A percentile compares a stretch with the other conserved stretches of the same genome.
Conservation (phyloP, 2,888 invertebrate species). For the Eilema depressum region DNA sequence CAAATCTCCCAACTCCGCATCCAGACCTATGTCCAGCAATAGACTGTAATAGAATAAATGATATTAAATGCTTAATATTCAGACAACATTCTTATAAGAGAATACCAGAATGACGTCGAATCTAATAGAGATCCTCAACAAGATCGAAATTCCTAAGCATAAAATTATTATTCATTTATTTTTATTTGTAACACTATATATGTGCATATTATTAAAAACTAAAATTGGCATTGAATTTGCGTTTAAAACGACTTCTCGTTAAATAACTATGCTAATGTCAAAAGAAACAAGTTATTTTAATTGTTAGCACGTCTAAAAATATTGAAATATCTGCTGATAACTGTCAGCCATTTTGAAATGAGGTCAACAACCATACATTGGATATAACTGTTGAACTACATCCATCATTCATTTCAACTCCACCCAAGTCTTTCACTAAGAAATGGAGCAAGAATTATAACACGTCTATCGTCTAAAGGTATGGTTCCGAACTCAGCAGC, state of each 20-base stretch:
- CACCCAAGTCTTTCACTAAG: slow-evolving; percentile 14
- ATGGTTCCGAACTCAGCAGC: too few species aligned
- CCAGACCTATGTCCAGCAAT: too few species aligned
- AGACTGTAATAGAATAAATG: too few species aligned
- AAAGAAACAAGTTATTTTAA: background rate
- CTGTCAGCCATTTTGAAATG: slow-evolving; percentile 8
- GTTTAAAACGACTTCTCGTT: background rate
- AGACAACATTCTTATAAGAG: too few species aligned
- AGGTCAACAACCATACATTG: slow-evolving; percentile 9
- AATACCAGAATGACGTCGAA: background rate
- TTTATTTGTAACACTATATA: slow-evolving; percentile 10
- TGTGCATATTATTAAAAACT: background rate
- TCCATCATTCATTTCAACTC: slow-evolving; percentile 19
- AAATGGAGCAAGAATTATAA: slow-evolving; percentile 13
- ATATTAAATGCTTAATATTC: too few species aligned
- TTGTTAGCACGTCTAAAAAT: background rate
- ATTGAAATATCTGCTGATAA: slow-evolving; percentile 2
- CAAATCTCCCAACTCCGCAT: too few species aligned
- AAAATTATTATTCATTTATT: slow-evolving; percentile 6
- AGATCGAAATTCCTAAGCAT: background rate
- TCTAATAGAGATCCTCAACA: background rate
- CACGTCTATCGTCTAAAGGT: too few species aligned
- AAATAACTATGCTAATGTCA: background rate
- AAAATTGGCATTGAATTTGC: background rate
- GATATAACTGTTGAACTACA: slow-evolving; percentile 16